Base-by-base conservation (phyloP, 2,797 vertebrate species). In the Tarsius wallacei region DNA sequence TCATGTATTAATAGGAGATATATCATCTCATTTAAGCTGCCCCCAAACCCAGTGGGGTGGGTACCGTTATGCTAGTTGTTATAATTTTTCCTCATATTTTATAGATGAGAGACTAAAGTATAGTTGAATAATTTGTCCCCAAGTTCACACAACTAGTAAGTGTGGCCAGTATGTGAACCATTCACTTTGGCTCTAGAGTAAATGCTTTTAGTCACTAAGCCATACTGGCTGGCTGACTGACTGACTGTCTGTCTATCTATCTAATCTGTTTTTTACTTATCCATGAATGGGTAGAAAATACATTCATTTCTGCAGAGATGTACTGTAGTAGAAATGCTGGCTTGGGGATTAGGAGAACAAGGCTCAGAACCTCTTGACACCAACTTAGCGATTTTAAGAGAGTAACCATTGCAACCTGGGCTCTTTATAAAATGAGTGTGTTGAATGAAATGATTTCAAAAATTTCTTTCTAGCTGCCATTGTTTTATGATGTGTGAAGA, bases 61-160 rank as follows among this genome's bases (percentile, higher is more conserved):
- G 9, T 81, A 55, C 42, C 57, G 68, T 55, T 64, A 55, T 78
- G 61, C 22, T 53, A 53, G 12, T 74, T 63, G 31, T n/a, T 92
- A 13, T 64, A 96, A 22, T 83, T 80, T 17, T 94, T 93, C 11
- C 11, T 93, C 14, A 6, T n/a, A 26, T 70, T 95, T 95, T 86
- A 53, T 47, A 93, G 47, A 64, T 89, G 9, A 95, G 24, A 96
- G 73, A 93, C 22, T 64, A 36, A 91, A 31, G 5, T 70, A 12
- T 11, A 19, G 4, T 88, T 78, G 47, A 76, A n/a, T 33, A 59
- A 73, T 55, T 94, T 96, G 42, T 42, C 15, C 22, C 15, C 28
- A 76, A n/a, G 8, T 33, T 85, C 28, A 63, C 2, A 33, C 15
- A 81, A 77, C 64, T 89, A 47, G n/a, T 91, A 49, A 77, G 55